A percentile compares a stretch with the other conserved stretches of the same genome.
phyloP scores from a whole-genome alignment of 2,797 vertebrate species.

The Allobates femoralis region DNA sequence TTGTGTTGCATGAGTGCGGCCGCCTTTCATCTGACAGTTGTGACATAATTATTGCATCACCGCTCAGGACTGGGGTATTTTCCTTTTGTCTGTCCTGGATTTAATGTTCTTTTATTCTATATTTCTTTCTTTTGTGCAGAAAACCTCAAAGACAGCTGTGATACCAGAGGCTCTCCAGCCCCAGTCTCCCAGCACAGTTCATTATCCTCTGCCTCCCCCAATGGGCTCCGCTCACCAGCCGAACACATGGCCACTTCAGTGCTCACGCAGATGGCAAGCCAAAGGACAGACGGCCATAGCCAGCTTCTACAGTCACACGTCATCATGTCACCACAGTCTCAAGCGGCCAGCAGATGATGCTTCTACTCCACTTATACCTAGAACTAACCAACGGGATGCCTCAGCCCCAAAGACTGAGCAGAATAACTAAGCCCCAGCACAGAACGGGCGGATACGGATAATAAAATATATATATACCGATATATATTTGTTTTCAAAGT shows the following conservation, averaged over 20 bases:
- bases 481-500: conserved; percentile 62
- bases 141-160: conserved; percentile 89
- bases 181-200: conserved; percentile 96
- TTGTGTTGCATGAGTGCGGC: not conserved
- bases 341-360: conserved; percentile 96
- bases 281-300: conserved; percentile 80
- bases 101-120: too few species aligned
- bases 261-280: conserved; percentile 93
- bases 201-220: conserved; percentile 80
- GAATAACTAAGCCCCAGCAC: conserved; percentile 57
- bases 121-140: conserved; percentile 72
- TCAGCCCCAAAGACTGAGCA: conserved; percentile 63
- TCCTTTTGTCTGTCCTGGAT: fast-evolving
- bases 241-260: conserved; percentile 96
- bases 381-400: conserved; percentile 62
- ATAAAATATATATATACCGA: conserved; percentile 54
- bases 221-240: conserved; percentile 88
- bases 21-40: not conserved
- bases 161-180: conserved; percentile 89
- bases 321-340: conserved; percentile 96
- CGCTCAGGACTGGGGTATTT: not conserved
- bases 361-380: conserved; percentile 45
- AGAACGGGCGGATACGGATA: conserved; percentile 61
- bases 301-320: conserved; percentile 83
- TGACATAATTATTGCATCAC: not conserved